Evolutionary conservation across 2,888 invertebrate species (phyloP).

Genomic region (Calameuta idolon): DNA sequence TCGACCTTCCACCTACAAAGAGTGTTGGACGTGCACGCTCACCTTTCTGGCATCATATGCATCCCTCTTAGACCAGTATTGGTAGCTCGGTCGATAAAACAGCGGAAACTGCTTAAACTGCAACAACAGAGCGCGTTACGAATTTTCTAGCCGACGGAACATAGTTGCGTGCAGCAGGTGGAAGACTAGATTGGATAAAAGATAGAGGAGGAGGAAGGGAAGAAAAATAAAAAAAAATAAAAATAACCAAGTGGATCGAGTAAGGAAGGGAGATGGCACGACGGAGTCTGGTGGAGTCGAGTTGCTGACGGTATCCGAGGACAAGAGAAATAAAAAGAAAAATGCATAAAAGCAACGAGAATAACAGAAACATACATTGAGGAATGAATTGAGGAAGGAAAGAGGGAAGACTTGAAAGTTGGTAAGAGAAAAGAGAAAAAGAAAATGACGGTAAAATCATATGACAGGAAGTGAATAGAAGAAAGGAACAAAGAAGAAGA

Average conservation of each 20-base stretch:
- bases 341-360: not conserved
- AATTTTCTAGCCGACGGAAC: slow-evolving; percentile 39
- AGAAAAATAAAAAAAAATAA: slow-evolving; percentile 20
- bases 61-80: not conserved
- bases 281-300: not conserved
- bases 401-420: not conserved
- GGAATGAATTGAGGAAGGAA: not conserved
- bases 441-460: not conserved
- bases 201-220: slow-evolving; percentile 25
- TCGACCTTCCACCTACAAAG: not conserved
- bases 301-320: not conserved
- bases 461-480: not conserved
- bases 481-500: not conserved
- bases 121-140: slow-evolving; percentile 29
- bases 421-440: not conserved
- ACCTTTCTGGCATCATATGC: not conserved
- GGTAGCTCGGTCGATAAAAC: slow-evolving; percentile 12
- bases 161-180: slow-evolving; percentile 47
- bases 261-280: not conserved
- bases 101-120: slow-evolving; percentile 35
- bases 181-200: slow-evolving; percentile 48
- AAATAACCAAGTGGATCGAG: slow-evolving; percentile 16
- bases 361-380: not conserved
- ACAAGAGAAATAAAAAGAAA: not conserved
- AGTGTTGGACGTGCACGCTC: not conserved